phyloP scores from a whole-genome alignment of 2,888 invertebrate genomes.

The Lobophora halterata region DNA sequence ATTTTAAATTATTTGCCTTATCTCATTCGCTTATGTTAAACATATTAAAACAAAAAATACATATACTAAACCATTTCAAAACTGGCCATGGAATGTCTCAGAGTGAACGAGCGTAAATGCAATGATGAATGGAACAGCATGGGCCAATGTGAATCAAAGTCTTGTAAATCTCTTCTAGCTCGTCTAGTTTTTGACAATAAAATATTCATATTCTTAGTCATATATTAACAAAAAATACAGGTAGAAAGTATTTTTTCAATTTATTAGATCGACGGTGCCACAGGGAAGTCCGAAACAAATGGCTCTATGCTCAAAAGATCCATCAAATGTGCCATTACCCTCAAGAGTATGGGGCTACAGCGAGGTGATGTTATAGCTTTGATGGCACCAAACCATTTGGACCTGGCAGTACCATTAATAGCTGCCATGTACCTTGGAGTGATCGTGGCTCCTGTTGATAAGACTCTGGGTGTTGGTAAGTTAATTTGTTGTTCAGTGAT shows the following conservation, averaged over 20 bases:
- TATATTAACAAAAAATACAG: not conserved
- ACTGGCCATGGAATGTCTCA: no score
- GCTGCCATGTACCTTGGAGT: constrained; percentile 68
- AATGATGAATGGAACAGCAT: no score
- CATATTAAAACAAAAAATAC: not conserved
- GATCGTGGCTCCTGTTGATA: constrained; percentile 48
- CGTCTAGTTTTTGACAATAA: no score
- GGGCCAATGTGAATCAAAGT: no score
- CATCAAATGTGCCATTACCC: constrained; percentile 52
- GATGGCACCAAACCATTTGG: constrained; percentile 66
- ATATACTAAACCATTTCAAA: not conserved
- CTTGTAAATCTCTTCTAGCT: no score
- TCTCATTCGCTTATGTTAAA: no score
- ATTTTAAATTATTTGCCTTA: no score
- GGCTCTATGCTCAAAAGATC: constrained; percentile 48
- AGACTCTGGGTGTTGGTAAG: constrained; percentile 48
- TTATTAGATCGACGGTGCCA: constrained; percentile 47
- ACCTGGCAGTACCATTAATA: constrained; percentile 64
- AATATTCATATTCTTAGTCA: not conserved
- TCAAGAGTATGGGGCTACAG: constrained; percentile 54
- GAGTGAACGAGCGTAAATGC: no score
- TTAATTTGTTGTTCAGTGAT: no score
- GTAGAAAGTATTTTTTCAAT: not conserved
- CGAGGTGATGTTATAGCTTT: constrained; percentile 64
- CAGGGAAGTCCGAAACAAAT: constrained; percentile 56